phyloP scores from a whole-genome alignment of 2,797 vertebrate genomes.

The Danio albolineatus region DNA sequence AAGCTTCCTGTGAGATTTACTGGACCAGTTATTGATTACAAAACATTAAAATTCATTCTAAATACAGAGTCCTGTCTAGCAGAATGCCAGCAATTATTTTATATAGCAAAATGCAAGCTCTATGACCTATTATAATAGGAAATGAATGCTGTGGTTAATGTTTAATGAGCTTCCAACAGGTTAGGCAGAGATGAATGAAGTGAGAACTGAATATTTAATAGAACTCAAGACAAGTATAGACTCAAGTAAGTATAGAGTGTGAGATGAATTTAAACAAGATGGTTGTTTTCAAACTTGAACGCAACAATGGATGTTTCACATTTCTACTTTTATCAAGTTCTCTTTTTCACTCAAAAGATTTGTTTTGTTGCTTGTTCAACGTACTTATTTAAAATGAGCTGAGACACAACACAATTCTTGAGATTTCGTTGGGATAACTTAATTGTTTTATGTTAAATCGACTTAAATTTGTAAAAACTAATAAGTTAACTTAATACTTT shows the following conservation, averaged over 20 bases:
- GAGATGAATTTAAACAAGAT: background rate
- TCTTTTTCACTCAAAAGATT: too few relatives aligned
- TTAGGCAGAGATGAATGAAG: background rate
- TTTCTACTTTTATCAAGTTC: background rate
- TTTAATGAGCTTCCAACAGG: background rate
- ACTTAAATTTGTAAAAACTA: too few relatives aligned
- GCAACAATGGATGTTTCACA: background rate
- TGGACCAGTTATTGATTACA: too few relatives aligned
- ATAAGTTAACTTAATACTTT: too few relatives aligned
- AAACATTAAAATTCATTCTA: background rate
- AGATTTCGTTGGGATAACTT: too few relatives aligned
- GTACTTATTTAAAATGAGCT: too few relatives aligned
- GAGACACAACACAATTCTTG: too few relatives aligned
- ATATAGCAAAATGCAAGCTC: background rate
- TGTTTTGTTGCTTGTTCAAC: too few relatives aligned
- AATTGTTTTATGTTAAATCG: too few relatives aligned
- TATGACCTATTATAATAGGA: background rate
- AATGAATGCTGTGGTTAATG: background rate
- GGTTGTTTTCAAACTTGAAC: background rate
- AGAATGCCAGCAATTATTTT: background rate
- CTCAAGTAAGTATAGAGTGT: background rate
- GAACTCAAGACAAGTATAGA: background rate
- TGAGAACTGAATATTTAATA: constrained; percentile 12
- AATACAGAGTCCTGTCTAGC: background rate
- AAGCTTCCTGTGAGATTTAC: background rate